Evolutionary conservation across 1,140 invertebrate genomes (phyloP).

Genomic region (Drosophila melanogaster): Release_6_plus_ISO1_MT NT_033777.3:27821501-27822000

Average conservation of each 20-base stretch:
- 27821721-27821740: constrained; percentile 5
- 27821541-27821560: constrained; percentile 61
- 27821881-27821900: constrained; percentile 36
- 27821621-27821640: constrained; percentile 29
- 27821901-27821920: constrained; percentile 58
- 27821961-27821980: neutral
- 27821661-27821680: constrained; percentile 59
- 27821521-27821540: constrained; percentile 39
- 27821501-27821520: constrained; percentile 34
- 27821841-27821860: constrained; percentile 45
- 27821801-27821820: constrained; percentile 76
- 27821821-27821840: constrained; percentile 18
- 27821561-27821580: constrained; percentile 32
- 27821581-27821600: constrained; percentile 52
- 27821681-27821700: constrained; percentile 79
- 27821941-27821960: neutral
- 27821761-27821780: constrained; percentile 83
- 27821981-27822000: neutral
- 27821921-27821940: constrained; percentile 2
- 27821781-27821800: constrained; percentile 83
- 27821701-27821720: constrained; percentile 70
- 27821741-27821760: constrained; percentile 46
- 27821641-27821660: constrained; percentile 23
- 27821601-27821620: constrained; percentile 45
- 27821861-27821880: constrained; percentile 52